Conservation (phyloP, 2,113 vertebrate genomes). For the Saccopteryx leptura region DNA sequence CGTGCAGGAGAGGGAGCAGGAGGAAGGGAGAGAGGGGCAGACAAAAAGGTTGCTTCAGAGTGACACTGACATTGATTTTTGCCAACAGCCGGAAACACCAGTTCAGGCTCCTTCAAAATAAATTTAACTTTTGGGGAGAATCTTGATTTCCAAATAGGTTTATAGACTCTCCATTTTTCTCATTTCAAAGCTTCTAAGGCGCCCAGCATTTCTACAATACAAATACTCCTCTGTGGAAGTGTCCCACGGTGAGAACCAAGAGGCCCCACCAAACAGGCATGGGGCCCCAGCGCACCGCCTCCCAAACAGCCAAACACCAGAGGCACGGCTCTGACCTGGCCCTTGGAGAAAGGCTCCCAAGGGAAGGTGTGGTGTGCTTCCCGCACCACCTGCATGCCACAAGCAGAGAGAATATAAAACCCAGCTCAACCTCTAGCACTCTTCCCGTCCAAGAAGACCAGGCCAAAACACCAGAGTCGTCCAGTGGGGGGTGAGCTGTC, state of each 20-base stretch:
- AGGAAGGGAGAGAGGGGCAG: accelerated
- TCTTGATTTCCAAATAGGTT: constrained; percentile 12
- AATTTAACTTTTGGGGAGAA: constrained; percentile 42
- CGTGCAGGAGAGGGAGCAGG: accelerated
- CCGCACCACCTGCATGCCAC: neutral
- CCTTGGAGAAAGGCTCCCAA: neutral
- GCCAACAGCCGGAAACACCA: neutral
- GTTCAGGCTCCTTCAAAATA: neutral
- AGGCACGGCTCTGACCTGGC: neutral
- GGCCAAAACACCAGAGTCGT: neutral
- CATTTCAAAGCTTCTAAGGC: neutral
- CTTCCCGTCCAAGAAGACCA: neutral
- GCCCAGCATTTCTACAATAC: constrained; percentile 22
- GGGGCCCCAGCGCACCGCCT: neutral
- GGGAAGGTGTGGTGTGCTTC: neutral
- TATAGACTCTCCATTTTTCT: neutral
- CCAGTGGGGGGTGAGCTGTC: neutral
- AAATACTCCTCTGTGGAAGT: neutral
- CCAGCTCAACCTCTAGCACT: neutral
- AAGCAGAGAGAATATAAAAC: neutral
- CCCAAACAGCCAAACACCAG: neutral
- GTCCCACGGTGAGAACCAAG: neutral
- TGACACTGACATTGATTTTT: too few relatives aligned
- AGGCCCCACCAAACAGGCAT: neutral
- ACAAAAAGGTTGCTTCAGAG: neutral